Conservation (phyloP, 2,113 vertebrate species). For the Trichechus manatus region DNA sequence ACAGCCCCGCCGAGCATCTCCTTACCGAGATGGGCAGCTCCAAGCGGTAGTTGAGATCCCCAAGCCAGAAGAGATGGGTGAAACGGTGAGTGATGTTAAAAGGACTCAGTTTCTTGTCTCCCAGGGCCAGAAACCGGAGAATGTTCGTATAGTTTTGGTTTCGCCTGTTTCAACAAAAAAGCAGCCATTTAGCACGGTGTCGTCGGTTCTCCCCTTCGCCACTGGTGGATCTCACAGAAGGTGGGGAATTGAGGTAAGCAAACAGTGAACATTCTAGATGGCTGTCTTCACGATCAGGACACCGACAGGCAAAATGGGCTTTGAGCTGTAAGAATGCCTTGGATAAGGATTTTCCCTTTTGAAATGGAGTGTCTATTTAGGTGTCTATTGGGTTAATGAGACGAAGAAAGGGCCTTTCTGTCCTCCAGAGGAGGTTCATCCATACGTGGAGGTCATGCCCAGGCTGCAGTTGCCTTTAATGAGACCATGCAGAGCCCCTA, state of each 20-base stretch:
- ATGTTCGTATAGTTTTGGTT: slow-evolving; percentile 98
- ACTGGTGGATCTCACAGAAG: background rate
- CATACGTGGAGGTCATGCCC: fast-evolving
- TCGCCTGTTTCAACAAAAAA: slow-evolving; percentile 88
- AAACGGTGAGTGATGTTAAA: slow-evolving; percentile 98
- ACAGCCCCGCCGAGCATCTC: background rate
- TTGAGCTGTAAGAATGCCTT: background rate
- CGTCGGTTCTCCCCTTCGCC: fast-evolving
- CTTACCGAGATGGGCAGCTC: slow-evolving; percentile 93
- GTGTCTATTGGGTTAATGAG: background rate
- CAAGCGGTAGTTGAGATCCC: slow-evolving; percentile 97
- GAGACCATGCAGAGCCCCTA: background rate
- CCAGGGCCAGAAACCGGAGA: slow-evolving; percentile 95
- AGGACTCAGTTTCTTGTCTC: slow-evolving; percentile 96
- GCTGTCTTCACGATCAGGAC: background rate
- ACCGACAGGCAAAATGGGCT: fast-evolving
- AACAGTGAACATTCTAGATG: background rate
- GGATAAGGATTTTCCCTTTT: too few species aligned
- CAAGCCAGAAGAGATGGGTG: slow-evolving; percentile 98
- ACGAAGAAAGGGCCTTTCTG: background rate
- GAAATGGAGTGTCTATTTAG: background rate
- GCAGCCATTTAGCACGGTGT: fast-evolving
- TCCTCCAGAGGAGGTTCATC: background rate
- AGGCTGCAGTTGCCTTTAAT: background rate
- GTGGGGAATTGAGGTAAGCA: fast-evolving